Base-by-base conservation (phyloP, 53 echinoderm and acorn worm species). In the Paelopatides confundens region DNA sequence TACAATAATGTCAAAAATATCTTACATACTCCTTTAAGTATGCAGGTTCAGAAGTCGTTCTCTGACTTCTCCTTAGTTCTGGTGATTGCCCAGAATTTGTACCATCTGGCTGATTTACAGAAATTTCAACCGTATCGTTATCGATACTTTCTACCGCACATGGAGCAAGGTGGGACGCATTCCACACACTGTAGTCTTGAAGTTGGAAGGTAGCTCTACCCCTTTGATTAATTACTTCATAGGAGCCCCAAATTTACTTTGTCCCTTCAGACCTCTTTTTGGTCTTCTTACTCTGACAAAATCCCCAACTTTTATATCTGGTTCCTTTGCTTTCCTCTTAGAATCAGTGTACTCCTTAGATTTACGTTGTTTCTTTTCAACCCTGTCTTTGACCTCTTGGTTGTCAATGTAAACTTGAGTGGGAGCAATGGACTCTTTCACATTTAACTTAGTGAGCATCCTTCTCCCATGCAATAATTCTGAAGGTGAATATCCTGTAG, bases 241-340 rank as follows among this genome's bases (percentile, higher is more conserved):
- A 43, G 66, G 81, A 49, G 82, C 26, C 15, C 67, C 27, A 66
- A 88, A 88, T 33, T 65, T 88, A 46, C 18, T 78, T 23, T 76
- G 30, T 39, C 65, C 77, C 65, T 90, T 77, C 7, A 74, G 35
- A 33, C 86, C 76, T 15, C 50, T 52, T 29, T 63, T 85, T 24
- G 71, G 77, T 64, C 85, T 86, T 29, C 43, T 50, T 15, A 90
- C 63, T 65, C 90, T 86, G 30, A 90, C 90, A 40, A 50, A 86
- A 53, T 90, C 90, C 40, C 89, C 89, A 23, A 67, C 48, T 50
- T 23, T 30, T 43, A 50, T 62, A 36, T 84, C 24, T 35, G 66
- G 31, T 65, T 48, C 77, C 50, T 77, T 77, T 5, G 68, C 90
- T 78, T 67, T 86, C 67, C 86, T 81, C 62, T 81, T 86, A 3